phyloP scores from a whole-genome alignment of 2,797 vertebrate genomes.

The Hippopotamyrus pictus region DNA sequence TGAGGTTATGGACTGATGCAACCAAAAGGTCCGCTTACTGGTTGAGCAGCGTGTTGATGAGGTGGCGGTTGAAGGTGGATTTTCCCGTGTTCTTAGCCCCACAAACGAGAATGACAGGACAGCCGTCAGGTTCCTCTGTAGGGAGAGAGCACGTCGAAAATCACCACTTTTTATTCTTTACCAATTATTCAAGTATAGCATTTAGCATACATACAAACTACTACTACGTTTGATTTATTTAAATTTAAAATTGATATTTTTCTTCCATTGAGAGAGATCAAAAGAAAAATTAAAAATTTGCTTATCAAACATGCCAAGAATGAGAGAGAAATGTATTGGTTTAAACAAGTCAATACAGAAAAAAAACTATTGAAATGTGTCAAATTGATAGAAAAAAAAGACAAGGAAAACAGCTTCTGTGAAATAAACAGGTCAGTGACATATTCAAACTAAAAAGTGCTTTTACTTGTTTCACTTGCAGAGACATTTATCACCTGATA shows the following conservation, averaged over 20 bases:
- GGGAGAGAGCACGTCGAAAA: constrained; percentile 17
- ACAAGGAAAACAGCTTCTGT: background rate
- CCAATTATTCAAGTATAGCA: background rate
- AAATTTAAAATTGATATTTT: background rate
- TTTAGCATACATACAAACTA: background rate
- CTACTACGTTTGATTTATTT: background rate
- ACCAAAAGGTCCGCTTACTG: constrained; percentile 61
- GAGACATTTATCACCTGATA: background rate
- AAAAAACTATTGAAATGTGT: background rate
- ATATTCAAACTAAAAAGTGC: background rate
- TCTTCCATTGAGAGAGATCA: background rate
- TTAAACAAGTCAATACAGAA: background rate
- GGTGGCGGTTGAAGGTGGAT: constrained; percentile 80
- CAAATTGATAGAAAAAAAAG: background rate
- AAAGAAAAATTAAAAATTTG: background rate
- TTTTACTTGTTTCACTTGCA: background rate
- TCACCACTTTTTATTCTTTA: background rate
- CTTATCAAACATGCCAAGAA: background rate
- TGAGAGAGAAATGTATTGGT: background rate
- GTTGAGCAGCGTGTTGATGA: constrained; percentile 85
- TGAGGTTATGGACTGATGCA: background rate
- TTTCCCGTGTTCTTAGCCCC: constrained; percentile 85
- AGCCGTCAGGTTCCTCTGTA: constrained; percentile 77
- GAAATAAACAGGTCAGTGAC: background rate
- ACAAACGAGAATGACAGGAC: constrained; percentile 77